Evolutionary conservation across 2,113 vertebrate genomes (phyloP), one percentile per base, ranked within the genome.

Genomic region (Thunnus thynnus): DNA sequence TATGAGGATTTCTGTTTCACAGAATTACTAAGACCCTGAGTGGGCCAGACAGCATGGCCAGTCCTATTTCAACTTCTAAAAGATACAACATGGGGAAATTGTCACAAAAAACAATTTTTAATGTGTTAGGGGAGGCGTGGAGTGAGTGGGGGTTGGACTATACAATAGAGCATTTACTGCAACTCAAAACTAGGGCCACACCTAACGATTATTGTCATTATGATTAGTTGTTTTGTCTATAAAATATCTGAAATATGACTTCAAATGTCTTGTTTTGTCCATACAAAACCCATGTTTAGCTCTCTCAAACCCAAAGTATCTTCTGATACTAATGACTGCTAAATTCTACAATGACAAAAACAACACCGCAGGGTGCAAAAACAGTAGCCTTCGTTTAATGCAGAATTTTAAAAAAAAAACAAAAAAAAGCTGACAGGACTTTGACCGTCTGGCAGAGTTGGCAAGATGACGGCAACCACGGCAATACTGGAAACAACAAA

Each of bases 391-490:
- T 30, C 18, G 57, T 71, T 82, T 76, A 75, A 68, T 13, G 47
- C 62, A 47, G 68, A 18, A 56, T 20, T 20, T 66, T 63, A 58
- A 76, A 79, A 74, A 73, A 52, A 27, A 36, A 30, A 17, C 22
- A 22, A 22, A 84, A 63, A 57, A 79, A 80, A 88, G 32, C 54
- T 58, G 61, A 51, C 48, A 63, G 80, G 81, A 91, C 87, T 89
- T 85, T 90, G 88, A 89, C 73, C 66, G 68, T 89, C 67, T 86
- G 84, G 57, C 36, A 67, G 41, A 46, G 83, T 87, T 86, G 86
- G 65, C 81, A 86, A 83, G 86, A 86, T 57, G 73, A 94, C 77
- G 50, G 89, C 73, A 73, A 80, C 78, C 86, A 63, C 75, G 76
- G 76, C 72, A 83, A 82, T 52, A 58, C 55, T 73, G 41, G 64